phyloP scores from a whole-genome alignment of 2,797 vertebrate species.

The Trichosurus vulpecula region DNA sequence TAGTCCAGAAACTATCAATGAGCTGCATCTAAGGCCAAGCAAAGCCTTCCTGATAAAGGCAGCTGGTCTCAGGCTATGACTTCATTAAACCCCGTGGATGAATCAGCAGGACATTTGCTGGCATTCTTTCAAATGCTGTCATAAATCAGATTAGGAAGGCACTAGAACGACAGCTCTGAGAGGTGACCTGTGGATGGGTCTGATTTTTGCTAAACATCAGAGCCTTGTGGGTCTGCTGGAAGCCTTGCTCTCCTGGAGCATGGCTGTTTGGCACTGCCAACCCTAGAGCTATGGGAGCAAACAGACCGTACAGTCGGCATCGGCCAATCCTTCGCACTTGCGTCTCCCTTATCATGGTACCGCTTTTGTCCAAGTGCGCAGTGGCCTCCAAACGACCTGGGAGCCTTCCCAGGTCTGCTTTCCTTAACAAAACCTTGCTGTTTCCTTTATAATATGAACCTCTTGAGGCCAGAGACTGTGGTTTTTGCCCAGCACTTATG shows the following conservation, averaged over 20 bases:
- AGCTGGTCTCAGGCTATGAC: conserved; percentile 32
- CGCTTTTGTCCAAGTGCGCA: neutral
- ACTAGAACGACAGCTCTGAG: neutral
- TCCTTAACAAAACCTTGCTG: neutral
- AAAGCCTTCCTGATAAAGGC: conserved; percentile 20
- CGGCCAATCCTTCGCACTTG: neutral
- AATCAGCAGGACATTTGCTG: conserved; percentile 42
- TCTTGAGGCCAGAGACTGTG: neutral
- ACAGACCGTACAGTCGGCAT: too few relatives aligned
- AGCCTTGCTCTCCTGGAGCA: neutral
- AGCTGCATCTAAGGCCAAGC: conserved; percentile 1
- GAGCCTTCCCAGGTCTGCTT: neutral
- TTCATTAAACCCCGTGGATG: conserved; percentile 53
- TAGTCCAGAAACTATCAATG: neutral
- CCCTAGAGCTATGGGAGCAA: rapidly evolving
- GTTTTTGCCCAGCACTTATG: neutral
- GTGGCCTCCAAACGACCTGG: neutral
- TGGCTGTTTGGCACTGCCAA: neutral
- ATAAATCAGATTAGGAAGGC: conserved; percentile 24
- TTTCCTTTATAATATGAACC: neutral
- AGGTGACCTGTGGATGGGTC: neutral
- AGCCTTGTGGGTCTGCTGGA: neutral
- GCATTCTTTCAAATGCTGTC: conserved; percentile 29
- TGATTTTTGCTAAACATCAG: neutral
- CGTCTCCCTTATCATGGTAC: neutral